Base-by-base conservation (phyloP, 2,113 vertebrate species). In the Bostrychus sinensis region DNA sequence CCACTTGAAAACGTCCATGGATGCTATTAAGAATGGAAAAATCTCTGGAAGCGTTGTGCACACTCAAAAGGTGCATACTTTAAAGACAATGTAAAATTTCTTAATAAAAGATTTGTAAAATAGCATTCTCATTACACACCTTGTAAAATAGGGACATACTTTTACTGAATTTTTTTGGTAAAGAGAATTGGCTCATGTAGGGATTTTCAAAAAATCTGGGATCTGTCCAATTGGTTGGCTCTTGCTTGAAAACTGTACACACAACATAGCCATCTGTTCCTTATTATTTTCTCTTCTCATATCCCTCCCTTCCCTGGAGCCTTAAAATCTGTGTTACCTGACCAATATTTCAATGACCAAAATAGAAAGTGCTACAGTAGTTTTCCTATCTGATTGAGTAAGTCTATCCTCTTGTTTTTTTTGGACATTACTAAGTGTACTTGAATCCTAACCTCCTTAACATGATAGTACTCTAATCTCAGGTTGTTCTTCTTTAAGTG, bases 191-290 rank as follows among this genome's bases (percentile, higher is more conserved):
- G n/a, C n/a, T n/a, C n/a, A n/a, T n/a, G n/a, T n/a, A n/a, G n/a
- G n/a, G n/a, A n/a, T n/a, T n/a, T 60, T 66, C 19, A 39, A 55
- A 2, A 32, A 69, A 54, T 26, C 59, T 84, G 73, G 74, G 80
- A 66, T 42, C 10, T 16, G 53, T 75, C 66, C 70, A 77, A 45
- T 53, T 17, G 19, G 41, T 67, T 77, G 78, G 78, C 78, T 77
- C 67, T 0, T 11, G 17, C 57, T 73, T 81, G 66, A 66, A 53
- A 58, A 23, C 65, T 68, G 50, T 19, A 32, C 57, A 62, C 72
- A 69, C 61, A 79, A 80, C 48, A 72, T 23, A 66, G 57, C 46
- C 67, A 56, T 38, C 72, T 80, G 80, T 72, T 88, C 72, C 54
- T 65, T 62, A 62, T 74, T 60, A 62, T 63, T 62, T 66, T 53